phyloP scores from a whole-genome alignment of 2,797 vertebrate species.

The Triplophysa yarkandensis region DNA sequence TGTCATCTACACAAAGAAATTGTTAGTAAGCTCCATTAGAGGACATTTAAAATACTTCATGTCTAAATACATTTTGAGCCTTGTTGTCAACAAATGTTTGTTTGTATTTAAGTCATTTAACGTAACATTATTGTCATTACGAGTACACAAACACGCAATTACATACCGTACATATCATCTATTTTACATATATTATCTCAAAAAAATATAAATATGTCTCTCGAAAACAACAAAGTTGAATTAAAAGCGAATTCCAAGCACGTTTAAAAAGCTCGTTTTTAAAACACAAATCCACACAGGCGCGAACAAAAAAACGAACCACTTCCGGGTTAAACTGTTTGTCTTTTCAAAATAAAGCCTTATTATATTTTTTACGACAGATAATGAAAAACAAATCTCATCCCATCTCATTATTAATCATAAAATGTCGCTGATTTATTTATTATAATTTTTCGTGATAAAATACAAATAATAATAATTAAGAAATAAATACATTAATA shows the following conservation, averaged over 20 bases:
- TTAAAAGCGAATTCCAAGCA: neutral
- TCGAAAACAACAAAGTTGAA: neutral
- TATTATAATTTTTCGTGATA: too few relatives aligned
- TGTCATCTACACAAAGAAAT: constrained; percentile 3
- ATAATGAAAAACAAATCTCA: too few relatives aligned
- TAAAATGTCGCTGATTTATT: too few relatives aligned
- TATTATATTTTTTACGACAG: too few relatives aligned
- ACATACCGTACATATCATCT: constrained; percentile 31
- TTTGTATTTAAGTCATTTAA: neutral
- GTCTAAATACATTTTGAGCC: too few relatives aligned
- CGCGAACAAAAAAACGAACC: neutral
- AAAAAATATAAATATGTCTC: neutral
- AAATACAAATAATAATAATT: too few relatives aligned
- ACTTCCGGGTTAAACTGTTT: neutral
- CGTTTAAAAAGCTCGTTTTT: neutral
- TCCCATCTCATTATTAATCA: too few relatives aligned
- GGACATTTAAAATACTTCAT: too few relatives aligned
- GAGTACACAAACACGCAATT: neutral
- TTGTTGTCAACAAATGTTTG: neutral
- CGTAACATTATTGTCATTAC: neutral
- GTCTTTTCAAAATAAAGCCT: constrained; percentile 13
- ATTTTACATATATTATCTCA: neutral
- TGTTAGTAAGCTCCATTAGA: too few relatives aligned
- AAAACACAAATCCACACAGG: constrained; percentile 1
- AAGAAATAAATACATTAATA: too few relatives aligned